Evolutionary conservation across 2,888 invertebrate species (phyloP).

Genomic region (Caenorhabditis sp.): DNA sequence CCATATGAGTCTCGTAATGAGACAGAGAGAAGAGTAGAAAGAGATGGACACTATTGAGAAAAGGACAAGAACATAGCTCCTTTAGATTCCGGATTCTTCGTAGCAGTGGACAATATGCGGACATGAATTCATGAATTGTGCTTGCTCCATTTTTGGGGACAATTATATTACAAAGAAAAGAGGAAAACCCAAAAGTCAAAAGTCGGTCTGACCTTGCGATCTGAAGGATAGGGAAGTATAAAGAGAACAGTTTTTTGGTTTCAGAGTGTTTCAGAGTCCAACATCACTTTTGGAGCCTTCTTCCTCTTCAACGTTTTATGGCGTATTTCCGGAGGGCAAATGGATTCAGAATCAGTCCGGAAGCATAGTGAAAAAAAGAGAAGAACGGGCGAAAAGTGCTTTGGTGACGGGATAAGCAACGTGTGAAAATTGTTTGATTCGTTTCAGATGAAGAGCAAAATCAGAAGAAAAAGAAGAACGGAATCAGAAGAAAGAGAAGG

Average conservation of each 20-base stretch:
- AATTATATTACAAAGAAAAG: not conserved
- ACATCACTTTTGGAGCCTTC: conserved; percentile 28
- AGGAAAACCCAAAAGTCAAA: conserved; percentile 9
- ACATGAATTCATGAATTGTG: conserved; percentile 13
- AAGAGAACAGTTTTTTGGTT: conserved; percentile 14
- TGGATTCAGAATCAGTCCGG: conserved; percentile 42
- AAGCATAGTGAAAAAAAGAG: conserved; percentile 27
- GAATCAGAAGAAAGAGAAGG: conserved; percentile 1
- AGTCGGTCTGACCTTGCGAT: not conserved
- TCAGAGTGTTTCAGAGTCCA: no score
- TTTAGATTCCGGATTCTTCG: not conserved
- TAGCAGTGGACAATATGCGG: conserved; percentile 4
- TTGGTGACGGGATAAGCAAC: conserved; percentile 38
- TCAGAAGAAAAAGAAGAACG: conserved; percentile 26
- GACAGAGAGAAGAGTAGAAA: conserved; percentile 7
- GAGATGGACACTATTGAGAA: conserved; percentile 32
- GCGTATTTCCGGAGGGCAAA: conserved; percentile 45
- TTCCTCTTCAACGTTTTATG: conserved; percentile 20
- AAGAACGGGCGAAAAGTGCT: conserved; percentile 24
- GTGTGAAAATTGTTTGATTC: conserved; percentile 86
- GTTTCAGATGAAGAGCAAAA: not conserved
- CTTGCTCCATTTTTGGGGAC: conserved; percentile 23
- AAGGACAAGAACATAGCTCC: conserved; percentile 41
- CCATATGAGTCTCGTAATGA: conserved; percentile 55
- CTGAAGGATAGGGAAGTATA: no score